Percentiles rank a stretch among this genome's conserved stretches.
Conservation (phyloP, 2,888 invertebrate genomes). For the Trypoxylon attenuatum region DNA sequence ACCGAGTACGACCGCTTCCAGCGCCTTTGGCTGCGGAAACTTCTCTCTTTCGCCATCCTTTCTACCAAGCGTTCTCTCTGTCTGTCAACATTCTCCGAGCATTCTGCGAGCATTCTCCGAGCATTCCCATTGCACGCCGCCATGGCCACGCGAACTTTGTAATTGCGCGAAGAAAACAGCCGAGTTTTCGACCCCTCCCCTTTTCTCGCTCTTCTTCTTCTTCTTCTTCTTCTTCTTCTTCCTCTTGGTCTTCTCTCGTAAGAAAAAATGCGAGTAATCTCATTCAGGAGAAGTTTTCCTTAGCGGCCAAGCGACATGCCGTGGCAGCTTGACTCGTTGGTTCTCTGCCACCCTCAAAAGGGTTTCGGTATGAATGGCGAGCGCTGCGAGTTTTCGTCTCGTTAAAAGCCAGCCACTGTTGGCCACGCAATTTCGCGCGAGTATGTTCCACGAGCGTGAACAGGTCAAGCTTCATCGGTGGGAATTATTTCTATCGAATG, state of each 20-base stretch:
- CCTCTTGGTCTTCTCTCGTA: too few species aligned
- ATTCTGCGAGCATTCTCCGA: too few species aligned
- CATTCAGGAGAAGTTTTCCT: slow-evolving; percentile 31
- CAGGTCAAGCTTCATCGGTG: too few species aligned
- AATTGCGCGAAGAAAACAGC: slow-evolving; percentile 34
- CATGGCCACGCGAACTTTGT: slow-evolving; percentile 18
- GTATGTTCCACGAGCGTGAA: too few species aligned
- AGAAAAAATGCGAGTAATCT: slow-evolving; percentile 19
- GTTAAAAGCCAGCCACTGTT: slow-evolving; percentile 12
- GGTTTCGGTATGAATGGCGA: slow-evolving; percentile 24
- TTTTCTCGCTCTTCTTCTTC: too few species aligned
- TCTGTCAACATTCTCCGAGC: too few species aligned
- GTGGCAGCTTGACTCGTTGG: slow-evolving; percentile 13
- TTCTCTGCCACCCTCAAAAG: slow-evolving; percentile 16
- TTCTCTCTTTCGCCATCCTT: background rate
- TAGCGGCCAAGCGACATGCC: background rate
- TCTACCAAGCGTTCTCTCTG: too few species aligned
- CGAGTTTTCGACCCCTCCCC: too few species aligned
- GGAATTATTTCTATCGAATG: too few species aligned
- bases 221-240: too few species aligned
- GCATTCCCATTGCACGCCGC: background rate
- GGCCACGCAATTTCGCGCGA: background rate
- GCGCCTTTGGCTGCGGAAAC: too few species aligned
- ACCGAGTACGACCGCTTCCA: too few species aligned
- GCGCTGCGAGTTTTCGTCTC: slow-evolving; percentile 22